Evolutionary conservation across 2,113 vertebrate genomes (phyloP).

Genomic region (Notothenia rossii): DNA sequence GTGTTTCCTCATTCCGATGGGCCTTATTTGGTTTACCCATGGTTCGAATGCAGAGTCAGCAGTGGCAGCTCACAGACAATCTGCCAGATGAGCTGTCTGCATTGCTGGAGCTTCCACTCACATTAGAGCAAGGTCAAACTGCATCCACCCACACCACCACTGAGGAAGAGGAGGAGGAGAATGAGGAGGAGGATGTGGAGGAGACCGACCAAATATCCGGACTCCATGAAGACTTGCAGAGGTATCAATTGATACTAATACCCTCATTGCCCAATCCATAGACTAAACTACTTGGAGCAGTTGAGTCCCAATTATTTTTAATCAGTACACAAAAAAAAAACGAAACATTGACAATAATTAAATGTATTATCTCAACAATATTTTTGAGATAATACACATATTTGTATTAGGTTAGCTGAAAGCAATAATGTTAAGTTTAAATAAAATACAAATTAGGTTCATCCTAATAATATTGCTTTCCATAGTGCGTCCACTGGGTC

Average conservation of each 20-base stretch:
- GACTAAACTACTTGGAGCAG: no score
- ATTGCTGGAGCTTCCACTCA: slow-evolving; percentile 57
- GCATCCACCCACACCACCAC: slow-evolving; percentile 28
- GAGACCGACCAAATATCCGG: slow-evolving; percentile 24
- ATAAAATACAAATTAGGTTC: no score
- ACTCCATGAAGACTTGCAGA: slow-evolving; percentile 57
- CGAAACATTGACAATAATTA: no score
- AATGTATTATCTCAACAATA: no score
- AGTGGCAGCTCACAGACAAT: slow-evolving; percentile 62
- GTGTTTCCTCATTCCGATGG: neutral
- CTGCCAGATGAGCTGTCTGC: slow-evolving; percentile 36
- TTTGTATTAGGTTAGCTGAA: no score
- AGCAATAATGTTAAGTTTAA: no score
- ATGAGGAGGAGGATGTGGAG: slow-evolving; percentile 18
- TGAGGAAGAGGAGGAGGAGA: slow-evolving; percentile 14
- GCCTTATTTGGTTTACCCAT: neutral
- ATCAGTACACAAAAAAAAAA: no score
- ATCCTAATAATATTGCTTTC: no score
- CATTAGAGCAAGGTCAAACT: slow-evolving; percentile 44
- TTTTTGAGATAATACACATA: no score
- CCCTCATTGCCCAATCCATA: neutral
- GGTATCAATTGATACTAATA: slow-evolving; percentile 41
- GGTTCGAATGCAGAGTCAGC: slow-evolving; percentile 59
- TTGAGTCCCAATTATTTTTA: neutral
- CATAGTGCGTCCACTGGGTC: no score